Evolutionary conservation across 2,113 vertebrate species (phyloP).

Genomic region (Gymnogyps californianus): DNA sequence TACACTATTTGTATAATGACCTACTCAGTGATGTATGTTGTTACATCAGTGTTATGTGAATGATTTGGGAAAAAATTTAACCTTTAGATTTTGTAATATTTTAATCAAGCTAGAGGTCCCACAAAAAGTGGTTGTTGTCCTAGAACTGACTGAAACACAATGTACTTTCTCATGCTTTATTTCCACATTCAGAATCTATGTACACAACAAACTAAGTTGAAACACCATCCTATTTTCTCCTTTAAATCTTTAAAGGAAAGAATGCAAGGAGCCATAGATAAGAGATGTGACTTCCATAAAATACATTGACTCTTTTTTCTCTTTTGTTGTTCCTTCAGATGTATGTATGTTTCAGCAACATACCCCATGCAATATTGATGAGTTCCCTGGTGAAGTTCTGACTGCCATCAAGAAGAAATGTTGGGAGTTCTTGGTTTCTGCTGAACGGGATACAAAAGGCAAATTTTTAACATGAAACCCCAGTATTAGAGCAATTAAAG

Average conservation of each 20-base stretch:
- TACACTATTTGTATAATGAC: background rate
- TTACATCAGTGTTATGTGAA: background rate
- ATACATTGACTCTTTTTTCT: background rate
- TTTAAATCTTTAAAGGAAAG: background rate
- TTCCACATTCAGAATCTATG: background rate
- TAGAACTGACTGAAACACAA: background rate
- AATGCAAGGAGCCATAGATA: background rate
- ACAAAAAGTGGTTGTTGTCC: background rate
- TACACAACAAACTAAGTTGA: background rate
- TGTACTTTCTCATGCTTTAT: background rate
- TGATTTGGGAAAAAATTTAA: background rate
- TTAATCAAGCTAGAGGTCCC: background rate
- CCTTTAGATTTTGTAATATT: background rate
- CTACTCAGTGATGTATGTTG: background rate
- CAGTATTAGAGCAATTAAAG: background rate
- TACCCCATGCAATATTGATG: background rate
- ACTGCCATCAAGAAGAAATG: background rate
- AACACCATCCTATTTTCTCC: background rate
- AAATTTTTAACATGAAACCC: background rate
- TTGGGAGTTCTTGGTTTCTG: background rate
- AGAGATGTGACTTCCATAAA: background rate
- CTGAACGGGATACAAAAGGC: background rate
- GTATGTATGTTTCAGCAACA: fast-evolving
- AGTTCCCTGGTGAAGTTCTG: background rate
- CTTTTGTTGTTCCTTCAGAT: background rate